phyloP scores from a whole-genome alignment of 2,888 invertebrate genomes.

The Microctonus brassicae region DNA sequence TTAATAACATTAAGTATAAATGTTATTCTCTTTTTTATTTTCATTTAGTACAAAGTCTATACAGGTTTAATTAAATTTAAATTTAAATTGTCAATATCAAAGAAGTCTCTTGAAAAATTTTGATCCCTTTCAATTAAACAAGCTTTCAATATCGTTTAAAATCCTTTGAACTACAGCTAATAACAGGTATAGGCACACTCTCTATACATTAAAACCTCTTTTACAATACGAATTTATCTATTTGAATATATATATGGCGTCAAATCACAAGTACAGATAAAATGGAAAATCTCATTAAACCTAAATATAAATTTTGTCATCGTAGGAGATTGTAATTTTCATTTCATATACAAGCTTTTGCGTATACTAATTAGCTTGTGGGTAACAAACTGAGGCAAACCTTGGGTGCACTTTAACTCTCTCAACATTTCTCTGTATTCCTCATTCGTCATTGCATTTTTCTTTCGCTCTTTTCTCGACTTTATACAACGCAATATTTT shows the following conservation, averaged over 20 bases:
- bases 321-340: slow-evolving; percentile 19
- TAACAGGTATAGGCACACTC: too few species aligned
- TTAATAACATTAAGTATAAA: too few species aligned
- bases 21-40: too few species aligned
- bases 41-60: too few species aligned
- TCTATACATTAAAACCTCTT: neutral
- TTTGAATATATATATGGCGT: too few species aligned
- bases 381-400: slow-evolving; percentile 19
- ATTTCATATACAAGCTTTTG: slow-evolving; percentile 17
- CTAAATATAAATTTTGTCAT: neutral
- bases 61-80: too few species aligned
- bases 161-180: too few species aligned
- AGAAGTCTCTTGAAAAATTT: neutral
- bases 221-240: neutral
- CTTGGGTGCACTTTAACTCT: slow-evolving; percentile 4
- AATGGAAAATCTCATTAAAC: slow-evolving; percentile 17
- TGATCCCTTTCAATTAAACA: neutral
- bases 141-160: neutral
- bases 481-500: neutral
- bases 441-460: too few species aligned
- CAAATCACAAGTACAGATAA: neutral
- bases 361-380: slow-evolving; percentile 24
- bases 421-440: neutral
- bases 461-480: neutral
- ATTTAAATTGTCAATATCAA: neutral